Conservation (phyloP, 2,797 vertebrate genomes). For the Coendou prehensilis region DNA sequence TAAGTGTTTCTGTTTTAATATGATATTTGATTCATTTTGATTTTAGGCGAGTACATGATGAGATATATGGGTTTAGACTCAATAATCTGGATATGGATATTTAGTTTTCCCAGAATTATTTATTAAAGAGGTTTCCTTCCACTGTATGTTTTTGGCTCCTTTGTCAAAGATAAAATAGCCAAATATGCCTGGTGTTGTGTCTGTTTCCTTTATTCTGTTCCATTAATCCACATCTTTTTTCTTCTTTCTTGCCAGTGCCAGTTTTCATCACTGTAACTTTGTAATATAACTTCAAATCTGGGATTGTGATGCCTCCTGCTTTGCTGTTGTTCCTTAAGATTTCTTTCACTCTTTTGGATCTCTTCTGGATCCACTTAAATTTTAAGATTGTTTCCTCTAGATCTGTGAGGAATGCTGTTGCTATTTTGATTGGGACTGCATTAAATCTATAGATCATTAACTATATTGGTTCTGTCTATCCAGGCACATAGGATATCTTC, state of each 20-base stretch:
- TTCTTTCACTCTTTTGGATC: background rate
- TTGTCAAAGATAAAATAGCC: no score
- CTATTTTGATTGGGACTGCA: background rate
- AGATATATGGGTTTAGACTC: background rate
- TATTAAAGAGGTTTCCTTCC: no score
- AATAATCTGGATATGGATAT: background rate
- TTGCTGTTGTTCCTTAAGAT: background rate
- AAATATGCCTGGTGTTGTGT: no score
- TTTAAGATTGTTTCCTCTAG: background rate
- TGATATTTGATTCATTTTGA: background rate
- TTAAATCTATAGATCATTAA: background rate
- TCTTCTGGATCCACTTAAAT: background rate
- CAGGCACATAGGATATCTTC: background rate
- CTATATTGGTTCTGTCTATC: background rate
- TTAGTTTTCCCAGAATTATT: no score
- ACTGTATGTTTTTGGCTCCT: no score
- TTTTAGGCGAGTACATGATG: background rate
- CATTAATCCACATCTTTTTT: no score
- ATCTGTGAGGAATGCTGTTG: no score
- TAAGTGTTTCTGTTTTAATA: background rate
- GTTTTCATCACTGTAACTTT: no score
- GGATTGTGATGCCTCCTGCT: background rate
- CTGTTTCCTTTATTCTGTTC: no score
- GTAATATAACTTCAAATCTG: no score
- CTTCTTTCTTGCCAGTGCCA: no score